Percentiles rank a stretch among this genome's conserved stretches.
These are phyloP conservation scores for Fregetta grallaria DNA, from an alignment of 2,113 vertebrate species.

Conservation along the genomic window DNA sequence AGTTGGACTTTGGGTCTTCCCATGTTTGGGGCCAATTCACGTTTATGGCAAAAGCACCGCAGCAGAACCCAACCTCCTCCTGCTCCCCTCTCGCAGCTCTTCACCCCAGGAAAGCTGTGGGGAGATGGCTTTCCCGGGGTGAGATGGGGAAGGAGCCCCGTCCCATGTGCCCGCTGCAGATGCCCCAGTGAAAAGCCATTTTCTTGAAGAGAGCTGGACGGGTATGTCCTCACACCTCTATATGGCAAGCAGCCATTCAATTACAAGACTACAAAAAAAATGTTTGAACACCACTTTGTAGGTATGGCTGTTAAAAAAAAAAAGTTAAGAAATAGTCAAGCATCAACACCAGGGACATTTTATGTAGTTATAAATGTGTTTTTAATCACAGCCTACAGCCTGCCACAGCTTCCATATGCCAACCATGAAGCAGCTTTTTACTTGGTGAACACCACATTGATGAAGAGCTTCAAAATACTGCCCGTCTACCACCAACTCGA, in stretches of 20 bases:
- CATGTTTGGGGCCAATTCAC: rapidly evolving
- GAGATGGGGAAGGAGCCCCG: rapidly evolving
- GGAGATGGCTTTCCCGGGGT: neutral
- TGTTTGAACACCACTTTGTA: neutral
- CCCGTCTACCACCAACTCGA: rapidly evolving
- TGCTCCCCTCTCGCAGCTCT: neutral
- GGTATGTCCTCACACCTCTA: neutral
- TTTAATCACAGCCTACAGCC: neutral
- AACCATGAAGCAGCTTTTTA: neutral
- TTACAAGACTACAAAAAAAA: neutral
- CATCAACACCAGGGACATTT: neutral
- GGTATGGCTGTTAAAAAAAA: rapidly evolving
- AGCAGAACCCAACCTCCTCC: neutral
- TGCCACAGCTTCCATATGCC: neutral
- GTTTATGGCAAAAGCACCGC: neutral
- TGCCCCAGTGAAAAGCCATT: neutral
- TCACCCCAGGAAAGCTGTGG: neutral
- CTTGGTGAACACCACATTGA: neutral
- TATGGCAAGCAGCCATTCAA: neutral
- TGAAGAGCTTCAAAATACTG: neutral
- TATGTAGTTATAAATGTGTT: neutral
- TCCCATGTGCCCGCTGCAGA: rapidly evolving
- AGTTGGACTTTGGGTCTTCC: neutral
- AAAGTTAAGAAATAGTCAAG: neutral
- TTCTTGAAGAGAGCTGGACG: neutral